Evolutionary conservation across 2,888 invertebrate species (phyloP).

Genomic region (Entomobrya multifasciata): DNA sequence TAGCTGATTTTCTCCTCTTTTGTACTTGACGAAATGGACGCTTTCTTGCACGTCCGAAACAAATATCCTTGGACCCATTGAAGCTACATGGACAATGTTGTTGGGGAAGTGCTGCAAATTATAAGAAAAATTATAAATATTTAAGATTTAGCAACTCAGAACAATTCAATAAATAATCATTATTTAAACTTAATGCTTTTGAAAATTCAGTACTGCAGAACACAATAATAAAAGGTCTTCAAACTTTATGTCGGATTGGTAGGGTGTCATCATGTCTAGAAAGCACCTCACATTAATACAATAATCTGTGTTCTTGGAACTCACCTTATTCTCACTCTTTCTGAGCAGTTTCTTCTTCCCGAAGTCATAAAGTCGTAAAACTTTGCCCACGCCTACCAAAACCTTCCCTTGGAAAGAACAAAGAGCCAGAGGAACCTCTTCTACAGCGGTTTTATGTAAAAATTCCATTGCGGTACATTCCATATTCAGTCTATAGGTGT

Average conservation of each 20-base stretch:
- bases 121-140: slow-evolving; percentile 1
- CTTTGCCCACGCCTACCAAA: slow-evolving; percentile 94
- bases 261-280: slow-evolving; percentile 71
- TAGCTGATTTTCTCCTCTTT: slow-evolving; percentile 96
- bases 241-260: slow-evolving; percentile 61
- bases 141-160: not conserved
- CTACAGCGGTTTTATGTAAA: slow-evolving; percentile 95
- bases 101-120: slow-evolving; percentile 92
- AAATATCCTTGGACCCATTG: slow-evolving; percentile 95
- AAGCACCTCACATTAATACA: no score
- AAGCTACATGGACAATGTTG: slow-evolving; percentile 94
- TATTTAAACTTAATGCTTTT: no score
- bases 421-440: slow-evolving; percentile 94
- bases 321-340: slow-evolving; percentile 97
- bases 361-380: slow-evolving; percentile 96
- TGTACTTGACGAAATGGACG: slow-evolving; percentile 96
- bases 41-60: slow-evolving; percentile 98
- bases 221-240: slow-evolving; percentile 73
- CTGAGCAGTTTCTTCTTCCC: slow-evolving; percentile 97
- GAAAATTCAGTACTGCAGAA: slow-evolving; percentile 78
- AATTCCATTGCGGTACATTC: slow-evolving; percentile 93
- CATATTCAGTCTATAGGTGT: slow-evolving; percentile 90
- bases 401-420: slow-evolving; percentile 95
- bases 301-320: no score
- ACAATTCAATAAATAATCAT: not conserved